Percentiles rank a stretch among this genome's conserved stretches.
Evolutionary conservation across 2,888 invertebrate species (phyloP).

Genomic region (Troides oblongomaculatus): DNA sequence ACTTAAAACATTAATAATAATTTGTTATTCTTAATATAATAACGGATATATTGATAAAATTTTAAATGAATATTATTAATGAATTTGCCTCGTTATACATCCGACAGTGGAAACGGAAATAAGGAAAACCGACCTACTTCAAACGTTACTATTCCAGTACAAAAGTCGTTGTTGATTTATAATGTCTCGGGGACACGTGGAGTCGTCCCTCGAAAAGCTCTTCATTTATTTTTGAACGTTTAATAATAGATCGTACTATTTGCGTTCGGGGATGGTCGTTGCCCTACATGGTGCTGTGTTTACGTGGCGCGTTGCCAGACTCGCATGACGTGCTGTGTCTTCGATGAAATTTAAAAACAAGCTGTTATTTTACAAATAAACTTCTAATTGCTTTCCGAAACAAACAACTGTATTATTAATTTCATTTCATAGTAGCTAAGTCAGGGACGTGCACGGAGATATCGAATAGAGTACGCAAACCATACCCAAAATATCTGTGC

Average conservation of each 20-base stretch:
- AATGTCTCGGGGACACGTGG: constrained; percentile 59
- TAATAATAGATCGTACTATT: constrained; percentile 74
- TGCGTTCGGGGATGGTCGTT: constrained; percentile 69
- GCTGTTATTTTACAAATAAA: neutral
- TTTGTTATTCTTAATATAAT: too few relatives aligned
- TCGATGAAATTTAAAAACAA: neutral
- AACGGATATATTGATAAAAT: too few relatives aligned
- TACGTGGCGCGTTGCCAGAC: constrained; percentile 68
- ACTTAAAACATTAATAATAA: too few relatives aligned
- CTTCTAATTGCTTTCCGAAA: neutral
- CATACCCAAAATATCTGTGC: too few relatives aligned
- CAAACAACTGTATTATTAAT: neutral
- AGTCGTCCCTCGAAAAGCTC: constrained; percentile 51
- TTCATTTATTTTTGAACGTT: constrained; percentile 62
- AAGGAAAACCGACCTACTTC: constrained; percentile 29
- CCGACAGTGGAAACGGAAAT: constrained; percentile 19
- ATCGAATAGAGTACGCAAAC: too few relatives aligned
- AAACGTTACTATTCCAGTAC: constrained; percentile 38
- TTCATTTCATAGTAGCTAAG: too few relatives aligned
- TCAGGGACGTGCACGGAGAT: too few relatives aligned
- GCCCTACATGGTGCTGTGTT: constrained; percentile 74
- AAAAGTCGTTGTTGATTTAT: constrained; percentile 53
- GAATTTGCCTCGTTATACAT: neutral
- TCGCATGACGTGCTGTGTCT: constrained; percentile 23
- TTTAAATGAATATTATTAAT: too few relatives aligned